Conservation (phyloP, 2,888 invertebrate species). For the Tupiocoris notatus region DNA sequence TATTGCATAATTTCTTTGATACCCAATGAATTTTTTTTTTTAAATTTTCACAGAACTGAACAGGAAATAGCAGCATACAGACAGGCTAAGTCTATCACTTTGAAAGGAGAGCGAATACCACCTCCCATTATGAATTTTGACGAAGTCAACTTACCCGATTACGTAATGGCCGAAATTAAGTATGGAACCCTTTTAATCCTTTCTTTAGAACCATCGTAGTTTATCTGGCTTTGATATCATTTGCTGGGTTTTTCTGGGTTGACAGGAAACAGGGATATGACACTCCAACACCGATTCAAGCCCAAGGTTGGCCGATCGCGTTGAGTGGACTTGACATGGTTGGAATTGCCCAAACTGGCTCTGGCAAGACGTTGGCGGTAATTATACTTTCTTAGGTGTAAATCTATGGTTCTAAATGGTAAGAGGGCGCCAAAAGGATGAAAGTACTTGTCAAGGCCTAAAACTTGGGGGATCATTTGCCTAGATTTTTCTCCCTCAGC, state of each 20-base stretch:
- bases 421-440: no score
- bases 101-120: conserved; percentile 80
- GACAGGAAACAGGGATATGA: conserved; percentile 75
- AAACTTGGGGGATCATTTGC: no score
- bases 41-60: conserved; percentile 55
- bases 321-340: conserved; percentile 90
- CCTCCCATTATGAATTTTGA: conserved; percentile 86
- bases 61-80: conserved; percentile 75
- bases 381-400: no score
- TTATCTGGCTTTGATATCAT: background rate
- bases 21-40: background rate
- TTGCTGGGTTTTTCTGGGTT: background rate
- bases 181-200: conserved; percentile 45
- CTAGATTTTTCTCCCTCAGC: no score
- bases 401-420: no score
- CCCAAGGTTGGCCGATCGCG: conserved; percentile 95
- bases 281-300: conserved; percentile 90
- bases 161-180: conserved; percentile 68
- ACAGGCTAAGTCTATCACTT: conserved; percentile 78
- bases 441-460: no score
- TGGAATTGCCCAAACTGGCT: conserved; percentile 93
- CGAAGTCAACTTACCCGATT: conserved; percentile 83
- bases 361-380: conserved; percentile 81
- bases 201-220: background rate
- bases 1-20: background rate